phyloP scores from a whole-genome alignment of 2,888 invertebrate species.

The Cyclophora albipunctata region DNA sequence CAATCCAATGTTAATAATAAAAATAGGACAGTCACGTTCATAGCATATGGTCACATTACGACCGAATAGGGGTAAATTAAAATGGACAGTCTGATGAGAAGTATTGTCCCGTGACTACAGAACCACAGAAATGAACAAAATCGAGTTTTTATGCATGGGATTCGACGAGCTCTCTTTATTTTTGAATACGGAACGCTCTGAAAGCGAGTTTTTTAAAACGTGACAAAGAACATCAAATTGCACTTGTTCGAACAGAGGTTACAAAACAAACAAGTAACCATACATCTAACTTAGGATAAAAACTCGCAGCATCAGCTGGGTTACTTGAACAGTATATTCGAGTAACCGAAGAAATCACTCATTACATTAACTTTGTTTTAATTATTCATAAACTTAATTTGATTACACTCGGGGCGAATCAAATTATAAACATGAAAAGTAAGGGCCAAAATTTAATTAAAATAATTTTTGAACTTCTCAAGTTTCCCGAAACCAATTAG shows the following conservation, averaged over 20 bases:
- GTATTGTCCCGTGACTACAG: constrained; percentile 17
- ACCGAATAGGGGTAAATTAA: background rate
- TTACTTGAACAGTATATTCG: too few species aligned
- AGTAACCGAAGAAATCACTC: too few species aligned
- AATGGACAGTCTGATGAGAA: constrained; percentile 16
- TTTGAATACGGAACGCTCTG: too few species aligned
- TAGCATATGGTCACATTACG: too few species aligned
- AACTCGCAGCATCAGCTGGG: constrained; percentile 7
- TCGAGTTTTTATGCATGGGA: constrained; percentile 9
- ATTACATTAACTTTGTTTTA: constrained; percentile 12
- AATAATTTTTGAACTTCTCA: constrained; percentile 30
- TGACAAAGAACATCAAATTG: too few species aligned
- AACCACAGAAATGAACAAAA: constrained; percentile 32
- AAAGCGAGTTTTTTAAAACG: too few species aligned
- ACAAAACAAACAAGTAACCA: constrained; percentile 12
- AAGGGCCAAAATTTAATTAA: constrained; percentile 34
- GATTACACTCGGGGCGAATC: constrained; percentile 30
- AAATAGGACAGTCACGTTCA: too few species aligned
- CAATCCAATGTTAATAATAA: too few species aligned
- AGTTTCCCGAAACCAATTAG: constrained; percentile 29
- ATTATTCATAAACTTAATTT: constrained; percentile 26
- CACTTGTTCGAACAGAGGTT: too few species aligned
- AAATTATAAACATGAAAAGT: constrained; percentile 24
- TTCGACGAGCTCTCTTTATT: background rate
- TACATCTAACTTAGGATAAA: constrained; percentile 4